phyloP scores from a whole-genome alignment of 1,140 invertebrate species.

The Philotrypesis tridentata region DNA sequence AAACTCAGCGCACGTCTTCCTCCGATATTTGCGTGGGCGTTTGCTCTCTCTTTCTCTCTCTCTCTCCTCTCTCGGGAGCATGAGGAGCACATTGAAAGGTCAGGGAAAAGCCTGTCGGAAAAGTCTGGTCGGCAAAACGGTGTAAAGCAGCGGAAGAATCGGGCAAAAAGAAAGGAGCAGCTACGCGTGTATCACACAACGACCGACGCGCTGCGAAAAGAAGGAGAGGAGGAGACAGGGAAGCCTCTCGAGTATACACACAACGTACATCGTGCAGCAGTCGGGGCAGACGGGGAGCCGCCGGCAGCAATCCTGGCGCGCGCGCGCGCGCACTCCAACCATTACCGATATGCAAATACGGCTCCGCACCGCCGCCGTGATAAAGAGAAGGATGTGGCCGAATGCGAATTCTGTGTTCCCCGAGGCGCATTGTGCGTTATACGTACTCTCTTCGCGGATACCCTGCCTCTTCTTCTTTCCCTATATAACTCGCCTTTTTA shows the following conservation, averaged over 20 bases:
- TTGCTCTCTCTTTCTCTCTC: too few species aligned
- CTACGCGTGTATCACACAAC: neutral
- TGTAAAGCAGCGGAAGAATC: neutral
- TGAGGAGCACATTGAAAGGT: neutral
- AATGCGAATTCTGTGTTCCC: slow-evolving; percentile 40
- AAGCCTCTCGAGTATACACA: neutral
- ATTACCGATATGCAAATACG: slow-evolving; percentile 54
- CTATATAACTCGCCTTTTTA: neutral
- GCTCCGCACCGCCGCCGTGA: slow-evolving; percentile 24
- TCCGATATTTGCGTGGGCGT: neutral
- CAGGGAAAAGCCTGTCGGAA: neutral
- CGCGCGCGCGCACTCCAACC: too few species aligned
- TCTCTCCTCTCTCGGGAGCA: too few species aligned
- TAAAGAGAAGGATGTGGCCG: slow-evolving; percentile 49
- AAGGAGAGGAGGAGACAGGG: neutral
- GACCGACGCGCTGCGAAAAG: neutral
- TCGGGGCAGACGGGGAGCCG: slow-evolving; percentile 8
- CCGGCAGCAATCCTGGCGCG: slow-evolving; percentile 2
- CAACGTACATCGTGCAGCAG: neutral
- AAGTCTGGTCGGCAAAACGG: neutral
- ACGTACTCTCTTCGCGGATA: neutral
- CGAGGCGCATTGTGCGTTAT: neutral
- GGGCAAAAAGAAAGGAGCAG: neutral
- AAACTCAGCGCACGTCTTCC: neutral
- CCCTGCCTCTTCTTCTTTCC: neutral